Conservation (phyloP, 2,888 invertebrate genomes). For the Flabesymbios commensalis region DNA sequence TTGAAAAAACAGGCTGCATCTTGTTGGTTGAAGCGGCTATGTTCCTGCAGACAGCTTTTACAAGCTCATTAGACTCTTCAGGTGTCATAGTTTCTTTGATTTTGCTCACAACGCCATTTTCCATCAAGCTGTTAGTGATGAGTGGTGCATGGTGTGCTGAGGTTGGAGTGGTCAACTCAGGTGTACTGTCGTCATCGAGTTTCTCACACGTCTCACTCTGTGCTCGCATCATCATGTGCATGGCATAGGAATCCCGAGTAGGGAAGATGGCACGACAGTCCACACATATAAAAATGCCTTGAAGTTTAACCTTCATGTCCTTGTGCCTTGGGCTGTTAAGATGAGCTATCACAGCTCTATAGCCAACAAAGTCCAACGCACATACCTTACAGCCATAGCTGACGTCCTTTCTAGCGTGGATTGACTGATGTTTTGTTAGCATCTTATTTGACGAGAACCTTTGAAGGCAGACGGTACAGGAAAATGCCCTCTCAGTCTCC, state of each 20-base stretch:
- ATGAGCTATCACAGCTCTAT: constrained; percentile 32
- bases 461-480: constrained; percentile 37
- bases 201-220: constrained; percentile 47
- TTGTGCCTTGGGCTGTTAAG: constrained; percentile 33
- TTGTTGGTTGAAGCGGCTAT: no score
- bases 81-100: no score
- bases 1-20: no score
- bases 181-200: constrained; percentile 71
- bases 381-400: constrained; percentile 35
- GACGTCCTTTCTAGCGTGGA: constrained; percentile 22
- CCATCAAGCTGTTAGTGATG: no score
- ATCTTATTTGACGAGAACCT: constrained; percentile 35
- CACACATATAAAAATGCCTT: constrained; percentile 52
- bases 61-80: no score
- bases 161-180: constrained; percentile 72
- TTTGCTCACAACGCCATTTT: no score
- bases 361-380: constrained; percentile 27
- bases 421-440: constrained; percentile 25
- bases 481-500: constrained; percentile 20
- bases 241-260: constrained; percentile 59
- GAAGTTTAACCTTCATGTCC: constrained; percentile 39
- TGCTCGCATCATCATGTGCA: constrained; percentile 61
- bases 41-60: no score
- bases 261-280: constrained; percentile 56
- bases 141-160: not conserved